A percentile compares a stretch with the other conserved stretches of the same genome.
phyloP scores from a whole-genome alignment of 92 coral and sea anemone species.

The Galaxea fascicularis region DNA sequence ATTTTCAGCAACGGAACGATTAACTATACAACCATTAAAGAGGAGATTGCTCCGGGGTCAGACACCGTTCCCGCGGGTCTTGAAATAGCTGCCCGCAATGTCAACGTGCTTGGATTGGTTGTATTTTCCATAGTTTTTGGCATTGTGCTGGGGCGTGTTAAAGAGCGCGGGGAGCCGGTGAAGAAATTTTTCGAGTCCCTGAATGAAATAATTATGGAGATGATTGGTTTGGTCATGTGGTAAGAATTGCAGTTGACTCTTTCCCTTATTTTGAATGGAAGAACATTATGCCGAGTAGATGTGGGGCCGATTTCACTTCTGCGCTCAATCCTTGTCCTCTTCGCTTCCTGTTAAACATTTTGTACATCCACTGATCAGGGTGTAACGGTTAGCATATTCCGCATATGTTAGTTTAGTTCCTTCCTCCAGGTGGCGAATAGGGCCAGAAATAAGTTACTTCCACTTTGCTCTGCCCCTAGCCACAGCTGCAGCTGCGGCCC shows the following conservation, averaged over 20 bases:
- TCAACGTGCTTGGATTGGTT: slow-evolving; percentile 90
- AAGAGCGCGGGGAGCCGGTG: slow-evolving; percentile 88
- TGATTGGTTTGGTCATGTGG: slow-evolving; percentile 97
- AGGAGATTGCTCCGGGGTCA: slow-evolving; percentile 66
- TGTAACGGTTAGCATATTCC: too few relatives aligned
- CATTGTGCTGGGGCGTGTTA: slow-evolving; percentile 84
- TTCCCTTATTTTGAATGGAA: too few relatives aligned
- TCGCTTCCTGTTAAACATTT: too few relatives aligned
- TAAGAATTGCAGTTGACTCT: slow-evolving; percentile 5
- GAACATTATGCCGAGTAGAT: too few relatives aligned
- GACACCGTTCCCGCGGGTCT: slow-evolving; percentile 76
- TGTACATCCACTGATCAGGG: too few relatives aligned
- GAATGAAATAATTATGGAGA: slow-evolving; percentile 90
- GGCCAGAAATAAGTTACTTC: background rate
- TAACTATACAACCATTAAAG: slow-evolving; percentile 55
- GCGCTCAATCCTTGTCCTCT: too few relatives aligned
- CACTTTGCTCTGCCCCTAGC: background rate
- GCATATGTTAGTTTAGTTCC: too few relatives aligned
- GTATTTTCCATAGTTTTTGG: slow-evolving; percentile 93
- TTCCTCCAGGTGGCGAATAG: background rate
- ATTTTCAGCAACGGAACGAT: slow-evolving; percentile 66
- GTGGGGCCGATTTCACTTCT: too few relatives aligned
- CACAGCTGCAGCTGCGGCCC: too few relatives aligned
- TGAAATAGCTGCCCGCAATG: slow-evolving; percentile 52
- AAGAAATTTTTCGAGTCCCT: slow-evolving; percentile 79